Conservation (phyloP, 2,113 vertebrate species). For the Haemorhous mexicanus region DNA sequence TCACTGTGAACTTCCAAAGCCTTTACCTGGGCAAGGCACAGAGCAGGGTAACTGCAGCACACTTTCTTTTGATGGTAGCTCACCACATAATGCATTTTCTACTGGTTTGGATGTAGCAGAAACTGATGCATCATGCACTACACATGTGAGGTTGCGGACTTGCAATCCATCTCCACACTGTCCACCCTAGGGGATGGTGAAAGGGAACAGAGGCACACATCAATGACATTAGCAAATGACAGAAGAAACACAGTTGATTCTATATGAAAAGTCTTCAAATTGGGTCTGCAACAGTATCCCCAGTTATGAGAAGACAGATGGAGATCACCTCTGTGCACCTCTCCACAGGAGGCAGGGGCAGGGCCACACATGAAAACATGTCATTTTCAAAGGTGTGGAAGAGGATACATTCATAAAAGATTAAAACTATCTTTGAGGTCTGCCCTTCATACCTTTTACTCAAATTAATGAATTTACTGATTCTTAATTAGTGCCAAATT, state of each 20-base stretch:
- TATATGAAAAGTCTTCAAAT: neutral
- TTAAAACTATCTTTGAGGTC: neutral
- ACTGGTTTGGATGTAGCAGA: conserved; percentile 62
- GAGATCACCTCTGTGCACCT: neutral
- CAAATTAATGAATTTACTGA: neutral
- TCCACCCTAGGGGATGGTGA: conserved; percentile 75
- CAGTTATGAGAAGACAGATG: neutral
- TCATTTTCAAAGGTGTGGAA: neutral
- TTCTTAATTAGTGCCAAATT: neutral
- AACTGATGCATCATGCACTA: conserved; percentile 78
- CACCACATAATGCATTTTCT: conserved; percentile 77
- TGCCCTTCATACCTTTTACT: neutral
- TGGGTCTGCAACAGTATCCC: neutral
- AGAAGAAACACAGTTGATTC: neutral
- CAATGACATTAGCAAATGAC: neutral
- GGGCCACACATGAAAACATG: neutral
- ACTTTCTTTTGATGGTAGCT: conserved; percentile 64
- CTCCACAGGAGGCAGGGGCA: neutral
- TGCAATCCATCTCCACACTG: conserved; percentile 91
- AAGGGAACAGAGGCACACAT: conserved; percentile 13
- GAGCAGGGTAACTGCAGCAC: conserved; percentile 82
- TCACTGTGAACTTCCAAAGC: neutral
- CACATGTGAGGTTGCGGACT: conserved; percentile 81
- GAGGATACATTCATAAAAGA: neutral
- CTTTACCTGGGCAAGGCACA: conserved; percentile 90